Evolutionary conservation across 2,797 vertebrate species (phyloP).

Genomic region (Sitta carolinensis): DNA sequence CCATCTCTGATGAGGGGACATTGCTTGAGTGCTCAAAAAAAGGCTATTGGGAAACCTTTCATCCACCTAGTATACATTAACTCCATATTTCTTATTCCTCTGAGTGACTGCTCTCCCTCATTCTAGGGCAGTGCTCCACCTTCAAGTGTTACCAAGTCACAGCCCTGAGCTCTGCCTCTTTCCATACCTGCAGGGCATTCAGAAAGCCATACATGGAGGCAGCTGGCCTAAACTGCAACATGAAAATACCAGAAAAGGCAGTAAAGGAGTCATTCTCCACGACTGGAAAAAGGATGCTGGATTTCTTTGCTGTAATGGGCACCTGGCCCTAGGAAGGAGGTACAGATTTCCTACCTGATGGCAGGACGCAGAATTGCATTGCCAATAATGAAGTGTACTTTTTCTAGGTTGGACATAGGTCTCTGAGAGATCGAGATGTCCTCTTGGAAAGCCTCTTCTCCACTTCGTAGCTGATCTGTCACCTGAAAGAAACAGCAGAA

Average conservation of each 20-base stretch:
- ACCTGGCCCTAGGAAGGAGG: background rate
- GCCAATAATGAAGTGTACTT: slow-evolving; percentile 90
- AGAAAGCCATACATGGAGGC: background rate
- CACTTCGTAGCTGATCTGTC: slow-evolving; percentile 71
- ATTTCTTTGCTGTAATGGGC: background rate
- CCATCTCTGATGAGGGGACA: rapidly evolving
- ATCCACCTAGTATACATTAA: background rate
- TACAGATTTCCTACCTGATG: slow-evolving; percentile 82
- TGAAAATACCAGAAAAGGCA: background rate
- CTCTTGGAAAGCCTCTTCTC: slow-evolving; percentile 75
- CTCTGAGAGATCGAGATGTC: slow-evolving; percentile 81
- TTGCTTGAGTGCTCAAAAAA: background rate
- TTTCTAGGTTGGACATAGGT: slow-evolving; percentile 90
- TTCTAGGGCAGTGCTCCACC: background rate
- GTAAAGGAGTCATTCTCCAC: background rate
- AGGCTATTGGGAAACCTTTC: background rate
- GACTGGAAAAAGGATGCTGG: background rate
- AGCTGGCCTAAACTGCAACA: background rate
- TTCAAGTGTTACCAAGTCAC: background rate
- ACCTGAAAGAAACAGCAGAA: slow-evolving; percentile 67
- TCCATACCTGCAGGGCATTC: background rate
- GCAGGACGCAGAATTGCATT: slow-evolving; percentile 86
- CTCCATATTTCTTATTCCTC: background rate
- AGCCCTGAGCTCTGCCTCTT: background rate
- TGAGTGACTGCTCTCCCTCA: background rate